Evolutionary conservation across 2,113 vertebrate genomes (phyloP).

Genomic region (Eretmochelys imbricata): DNA sequence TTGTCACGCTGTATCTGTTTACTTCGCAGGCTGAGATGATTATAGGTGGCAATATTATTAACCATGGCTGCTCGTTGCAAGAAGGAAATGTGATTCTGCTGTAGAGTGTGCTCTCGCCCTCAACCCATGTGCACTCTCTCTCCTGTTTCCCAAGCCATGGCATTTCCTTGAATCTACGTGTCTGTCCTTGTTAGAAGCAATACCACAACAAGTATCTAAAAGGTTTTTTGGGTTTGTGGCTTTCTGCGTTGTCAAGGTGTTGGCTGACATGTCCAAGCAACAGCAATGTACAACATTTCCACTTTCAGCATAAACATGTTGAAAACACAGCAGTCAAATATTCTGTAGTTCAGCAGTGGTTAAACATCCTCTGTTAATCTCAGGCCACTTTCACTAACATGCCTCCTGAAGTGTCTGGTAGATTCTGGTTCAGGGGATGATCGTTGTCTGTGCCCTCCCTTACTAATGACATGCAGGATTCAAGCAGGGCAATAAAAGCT

Average conservation of each 20-base stretch:
- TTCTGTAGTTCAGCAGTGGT: not conserved
- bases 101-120: not conserved
- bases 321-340: not conserved
- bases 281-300: not conserved
- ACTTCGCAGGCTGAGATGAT: not conserved
- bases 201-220: not conserved
- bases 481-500: slow-evolving; percentile 35
- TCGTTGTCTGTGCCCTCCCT: rapidly evolving
- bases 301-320: not conserved
- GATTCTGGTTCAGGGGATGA: slow-evolving; percentile 1
- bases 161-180: not conserved
- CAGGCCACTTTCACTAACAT: not conserved
- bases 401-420: not conserved
- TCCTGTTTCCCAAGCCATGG: not conserved
- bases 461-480: slow-evolving; percentile 4
- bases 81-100: rapidly evolving
- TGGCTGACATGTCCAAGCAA: not conserved
- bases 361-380: not conserved
- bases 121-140: rapidly evolving
- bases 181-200: not conserved
- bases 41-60: not conserved
- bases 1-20: not conserved
- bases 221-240: not conserved
- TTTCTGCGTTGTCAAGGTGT: not conserved
- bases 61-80: rapidly evolving